These are phyloP conservation scores for Galleria mellonella DNA, from an alignment of 1,140 invertebrate genomes.

Conservation along the genomic window DNA sequence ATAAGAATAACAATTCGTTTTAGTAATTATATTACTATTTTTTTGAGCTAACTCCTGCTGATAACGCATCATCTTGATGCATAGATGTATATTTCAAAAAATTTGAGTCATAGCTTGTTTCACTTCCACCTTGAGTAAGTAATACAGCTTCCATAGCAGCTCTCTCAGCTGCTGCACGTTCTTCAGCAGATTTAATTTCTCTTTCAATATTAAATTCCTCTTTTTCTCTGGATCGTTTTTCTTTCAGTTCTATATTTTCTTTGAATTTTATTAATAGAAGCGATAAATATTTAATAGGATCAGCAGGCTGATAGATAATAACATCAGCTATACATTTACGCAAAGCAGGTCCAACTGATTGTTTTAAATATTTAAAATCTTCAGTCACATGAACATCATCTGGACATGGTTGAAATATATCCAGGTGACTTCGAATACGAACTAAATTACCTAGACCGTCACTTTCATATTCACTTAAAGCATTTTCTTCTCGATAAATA, in stretches of 20 bases:
- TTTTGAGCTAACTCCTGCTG: constrained; percentile 27
- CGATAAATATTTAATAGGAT: constrained; percentile 59
- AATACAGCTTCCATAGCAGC: constrained; percentile 37
- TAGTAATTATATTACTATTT: background rate
- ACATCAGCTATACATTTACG: constrained; percentile 50
- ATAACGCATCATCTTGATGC: constrained; percentile 24
- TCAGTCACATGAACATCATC: constrained; percentile 50
- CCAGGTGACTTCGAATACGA: constrained; percentile 50
- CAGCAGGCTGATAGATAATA: constrained; percentile 48
- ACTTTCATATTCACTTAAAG: constrained; percentile 61
- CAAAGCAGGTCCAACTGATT: constrained; percentile 50
- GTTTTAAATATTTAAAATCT: constrained; percentile 57
- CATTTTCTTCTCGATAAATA: constrained; percentile 55
- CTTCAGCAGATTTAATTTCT: constrained; percentile 45
- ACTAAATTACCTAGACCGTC: constrained; percentile 65
- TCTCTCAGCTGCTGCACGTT: constrained; percentile 41
- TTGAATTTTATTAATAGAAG: constrained; percentile 44
- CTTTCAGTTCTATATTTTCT: constrained; percentile 54
- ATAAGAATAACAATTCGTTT: too few relatives aligned
- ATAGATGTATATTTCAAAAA: constrained; percentile 42
- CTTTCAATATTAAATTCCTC: constrained; percentile 45
- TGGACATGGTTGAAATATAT: constrained; percentile 53
- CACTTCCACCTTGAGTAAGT: constrained; percentile 39
- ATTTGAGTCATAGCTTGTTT: constrained; percentile 58
- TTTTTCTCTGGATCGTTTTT: constrained; percentile 42